These are phyloP conservation scores for Sclerodermus sp. DNA, from an alignment of 2,888 invertebrate species.

Conservation along the genomic window DNA sequence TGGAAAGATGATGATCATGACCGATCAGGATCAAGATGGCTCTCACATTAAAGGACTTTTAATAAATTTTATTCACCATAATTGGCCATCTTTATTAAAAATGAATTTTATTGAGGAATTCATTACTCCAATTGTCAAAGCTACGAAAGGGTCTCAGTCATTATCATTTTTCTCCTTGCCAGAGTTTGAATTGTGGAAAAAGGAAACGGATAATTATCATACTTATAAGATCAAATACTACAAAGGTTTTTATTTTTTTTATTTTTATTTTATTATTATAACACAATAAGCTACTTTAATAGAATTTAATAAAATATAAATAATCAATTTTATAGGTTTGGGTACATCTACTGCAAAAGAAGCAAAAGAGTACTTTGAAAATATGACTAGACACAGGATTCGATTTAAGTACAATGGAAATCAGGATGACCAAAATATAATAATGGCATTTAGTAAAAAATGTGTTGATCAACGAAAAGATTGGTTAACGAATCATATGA, in stretches of 20 bases:
- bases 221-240: slow-evolving; percentile 97
- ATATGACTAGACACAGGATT: slow-evolving; percentile 93
- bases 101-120: slow-evolving; percentile 96
- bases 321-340: no score
- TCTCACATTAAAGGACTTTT: slow-evolving; percentile 98
- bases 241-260: no score
- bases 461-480: slow-evolving; percentile 94
- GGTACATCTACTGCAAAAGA: slow-evolving; percentile 98
- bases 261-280: no score
- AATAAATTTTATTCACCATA: slow-evolving; percentile 98
- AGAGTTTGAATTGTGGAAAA: slow-evolving; percentile 98
- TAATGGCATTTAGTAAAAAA: slow-evolving; percentile 93
- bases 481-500: slow-evolving; percentile 97
- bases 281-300: no score
- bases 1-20: slow-evolving; percentile 99
- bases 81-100: slow-evolving; percentile 93
- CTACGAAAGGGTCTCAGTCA: slow-evolving; percentile 80
- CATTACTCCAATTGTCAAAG: slow-evolving; percentile 98
- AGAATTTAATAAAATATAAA: no score
- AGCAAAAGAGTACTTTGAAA: slow-evolving; percentile 97
- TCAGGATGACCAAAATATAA: slow-evolving; percentile 90
- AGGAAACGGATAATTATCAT: slow-evolving; percentile 83
- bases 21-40: slow-evolving; percentile 99
- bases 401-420: slow-evolving; percentile 83
- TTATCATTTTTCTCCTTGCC: slow-evolving; percentile 94